Conservation (phyloP, 2,113 vertebrate genomes). For the Caloenas nicobarica region DNA sequence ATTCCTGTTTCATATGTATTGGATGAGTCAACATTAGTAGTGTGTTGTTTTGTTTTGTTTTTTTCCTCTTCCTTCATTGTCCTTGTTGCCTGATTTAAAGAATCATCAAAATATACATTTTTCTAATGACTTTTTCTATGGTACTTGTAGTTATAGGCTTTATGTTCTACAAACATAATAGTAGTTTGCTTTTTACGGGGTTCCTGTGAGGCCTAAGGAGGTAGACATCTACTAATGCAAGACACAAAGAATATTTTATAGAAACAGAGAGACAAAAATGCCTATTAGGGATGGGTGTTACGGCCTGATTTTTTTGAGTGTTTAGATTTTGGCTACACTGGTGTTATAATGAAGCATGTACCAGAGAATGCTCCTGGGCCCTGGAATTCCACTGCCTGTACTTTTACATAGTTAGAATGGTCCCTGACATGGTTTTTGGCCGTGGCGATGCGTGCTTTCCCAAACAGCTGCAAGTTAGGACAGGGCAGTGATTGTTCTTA, state of each 20-base stretch:
- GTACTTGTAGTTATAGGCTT: neutral
- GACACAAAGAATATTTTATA: neutral
- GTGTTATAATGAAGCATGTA: neutral
- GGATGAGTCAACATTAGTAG: neutral
- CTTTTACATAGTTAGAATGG: neutral
- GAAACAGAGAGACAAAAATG: neutral
- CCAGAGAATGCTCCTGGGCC: neutral
- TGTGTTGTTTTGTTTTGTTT: neutral
- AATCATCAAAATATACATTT: neutral
- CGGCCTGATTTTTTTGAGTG: neutral
- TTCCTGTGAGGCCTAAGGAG: neutral
- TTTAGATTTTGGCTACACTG: neutral
- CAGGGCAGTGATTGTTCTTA: neutral
- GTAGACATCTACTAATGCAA: neutral
- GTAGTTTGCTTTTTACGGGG: neutral
- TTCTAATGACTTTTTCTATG: neutral
- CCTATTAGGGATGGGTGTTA: neutral
- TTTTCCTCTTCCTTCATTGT: neutral
- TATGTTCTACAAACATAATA: neutral
- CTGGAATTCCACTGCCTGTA: neutral
- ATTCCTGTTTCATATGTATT: neutral
- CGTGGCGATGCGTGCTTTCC: neutral
- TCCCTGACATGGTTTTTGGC: neutral
- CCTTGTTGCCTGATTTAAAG: neutral
- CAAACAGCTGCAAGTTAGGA: neutral